Evolutionary conservation across 1,140 invertebrate genomes (phyloP).

Genomic region (Aporrectodea caliginosa): DNA sequence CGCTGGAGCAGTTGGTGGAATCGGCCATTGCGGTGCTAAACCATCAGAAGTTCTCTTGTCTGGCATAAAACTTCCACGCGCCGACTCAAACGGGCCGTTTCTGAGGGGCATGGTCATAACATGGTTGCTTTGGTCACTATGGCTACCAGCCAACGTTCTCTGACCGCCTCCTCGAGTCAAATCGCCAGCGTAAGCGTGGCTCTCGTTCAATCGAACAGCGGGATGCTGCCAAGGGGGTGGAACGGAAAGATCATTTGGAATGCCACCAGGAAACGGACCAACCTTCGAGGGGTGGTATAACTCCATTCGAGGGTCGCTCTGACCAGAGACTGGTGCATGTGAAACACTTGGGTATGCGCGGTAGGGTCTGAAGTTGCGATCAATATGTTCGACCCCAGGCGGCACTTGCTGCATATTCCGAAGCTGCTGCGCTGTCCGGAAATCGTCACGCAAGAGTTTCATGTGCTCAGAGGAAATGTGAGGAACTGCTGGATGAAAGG

Average conservation of each 20-base stretch:
- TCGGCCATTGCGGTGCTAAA: too few species aligned
- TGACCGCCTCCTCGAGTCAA: background rate
- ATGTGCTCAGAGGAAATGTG: background rate
- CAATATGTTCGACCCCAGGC: too few species aligned
- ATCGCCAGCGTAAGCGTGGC: too few species aligned
- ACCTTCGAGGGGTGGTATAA: too few species aligned
- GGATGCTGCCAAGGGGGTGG: too few species aligned
- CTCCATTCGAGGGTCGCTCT: too few species aligned
- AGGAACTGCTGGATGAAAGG: background rate
- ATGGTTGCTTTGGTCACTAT: background rate
- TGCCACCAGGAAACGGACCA: too few species aligned
- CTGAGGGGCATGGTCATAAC: background rate
- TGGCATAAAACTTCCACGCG: background rate
- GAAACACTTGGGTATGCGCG: too few species aligned
- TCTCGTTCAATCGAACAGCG: too few species aligned
- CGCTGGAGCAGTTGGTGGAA: background rate
- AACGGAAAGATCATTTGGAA: too few species aligned
- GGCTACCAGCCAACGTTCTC: background rate
- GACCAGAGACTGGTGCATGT: too few species aligned
- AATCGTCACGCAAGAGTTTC: background rate
- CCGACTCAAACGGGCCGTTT: background rate
- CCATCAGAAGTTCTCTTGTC: background rate
- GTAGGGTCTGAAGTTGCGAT: too few species aligned
- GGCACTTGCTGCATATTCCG: background rate
- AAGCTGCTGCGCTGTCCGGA: background rate